Evolutionary conservation across 2,113 vertebrate genomes (phyloP).

Genomic region (Pampusana beccarii): DNA sequence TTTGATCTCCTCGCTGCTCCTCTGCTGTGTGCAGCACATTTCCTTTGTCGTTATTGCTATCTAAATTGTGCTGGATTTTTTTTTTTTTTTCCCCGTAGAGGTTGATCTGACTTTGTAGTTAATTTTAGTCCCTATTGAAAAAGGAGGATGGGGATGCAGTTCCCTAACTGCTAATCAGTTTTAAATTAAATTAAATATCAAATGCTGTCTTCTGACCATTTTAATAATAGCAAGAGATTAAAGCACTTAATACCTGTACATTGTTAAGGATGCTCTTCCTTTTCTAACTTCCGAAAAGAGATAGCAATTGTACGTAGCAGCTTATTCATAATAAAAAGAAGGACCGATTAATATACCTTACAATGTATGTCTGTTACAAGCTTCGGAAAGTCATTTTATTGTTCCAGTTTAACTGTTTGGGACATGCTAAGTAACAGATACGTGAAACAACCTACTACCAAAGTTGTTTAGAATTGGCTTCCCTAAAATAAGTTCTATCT

Average conservation of each 20-base stretch:
- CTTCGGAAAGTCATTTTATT: background rate
- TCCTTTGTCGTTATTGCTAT: background rate
- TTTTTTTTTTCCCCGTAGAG: background rate
- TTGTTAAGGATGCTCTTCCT: background rate
- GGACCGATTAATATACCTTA: background rate
- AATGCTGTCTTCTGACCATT: background rate
- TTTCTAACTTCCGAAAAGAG: background rate
- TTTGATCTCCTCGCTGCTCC: background rate
- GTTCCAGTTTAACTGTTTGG: background rate
- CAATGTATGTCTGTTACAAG: background rate
- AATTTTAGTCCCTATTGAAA: background rate
- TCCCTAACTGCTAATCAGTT: background rate
- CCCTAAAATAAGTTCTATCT: background rate
- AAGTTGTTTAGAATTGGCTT: background rate
- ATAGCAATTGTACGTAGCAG: background rate
- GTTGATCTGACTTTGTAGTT: background rate
- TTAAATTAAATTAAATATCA: background rate
- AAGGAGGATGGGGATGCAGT: background rate
- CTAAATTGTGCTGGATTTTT: background rate
- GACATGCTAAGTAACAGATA: background rate
- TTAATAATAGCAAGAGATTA: background rate
- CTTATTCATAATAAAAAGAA: background rate
- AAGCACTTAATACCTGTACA: background rate
- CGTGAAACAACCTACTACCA: background rate
- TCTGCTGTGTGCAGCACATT: background rate